These are phyloP conservation scores for Alviniconcha marisindica DNA, from an alignment of 1,140 invertebrate species.

Conservation along the genomic window DNA sequence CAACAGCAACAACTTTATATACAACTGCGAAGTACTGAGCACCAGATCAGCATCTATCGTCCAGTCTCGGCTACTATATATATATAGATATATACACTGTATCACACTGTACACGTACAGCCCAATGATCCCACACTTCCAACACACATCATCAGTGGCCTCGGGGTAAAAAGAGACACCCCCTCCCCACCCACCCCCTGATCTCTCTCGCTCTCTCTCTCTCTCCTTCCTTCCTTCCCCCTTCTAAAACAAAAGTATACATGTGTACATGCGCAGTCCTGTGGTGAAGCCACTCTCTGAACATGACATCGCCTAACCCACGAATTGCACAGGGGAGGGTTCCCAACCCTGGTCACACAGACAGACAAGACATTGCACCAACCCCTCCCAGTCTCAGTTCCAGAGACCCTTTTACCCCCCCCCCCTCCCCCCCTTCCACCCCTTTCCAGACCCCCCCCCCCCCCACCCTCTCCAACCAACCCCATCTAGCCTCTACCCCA, in stretches of 20 bases:
- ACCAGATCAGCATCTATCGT: constrained; percentile 34
- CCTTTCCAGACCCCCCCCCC: no score
- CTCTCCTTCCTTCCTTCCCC: neutral
- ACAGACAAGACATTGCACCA: no score
- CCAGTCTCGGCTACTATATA: constrained; percentile 26
- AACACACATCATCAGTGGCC: neutral
- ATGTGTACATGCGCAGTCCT: neutral
- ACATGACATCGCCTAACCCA: no score
- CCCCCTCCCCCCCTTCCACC: no score
- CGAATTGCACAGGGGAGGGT: neutral
- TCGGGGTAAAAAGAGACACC: no score
- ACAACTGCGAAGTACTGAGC: constrained; percentile 33
- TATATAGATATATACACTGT: constrained; percentile 26
- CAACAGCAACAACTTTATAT: constrained; percentile 35
- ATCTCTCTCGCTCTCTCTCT: no score
- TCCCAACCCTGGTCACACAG: no score
- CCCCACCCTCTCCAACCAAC: no score
- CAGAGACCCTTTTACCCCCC: no score
- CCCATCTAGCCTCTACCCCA: no score
- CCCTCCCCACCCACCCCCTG: no score
- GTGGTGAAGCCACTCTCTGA: neutral
- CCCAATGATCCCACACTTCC: constrained; percentile 22
- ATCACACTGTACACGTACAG: constrained; percentile 30
- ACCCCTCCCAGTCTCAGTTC: no score
- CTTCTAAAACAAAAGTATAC: neutral